Percentiles rank a stretch among this genome's conserved stretches.
Conservation (phyloP, 2,797 vertebrate genomes). For the Microchirus variegatus region DNA sequence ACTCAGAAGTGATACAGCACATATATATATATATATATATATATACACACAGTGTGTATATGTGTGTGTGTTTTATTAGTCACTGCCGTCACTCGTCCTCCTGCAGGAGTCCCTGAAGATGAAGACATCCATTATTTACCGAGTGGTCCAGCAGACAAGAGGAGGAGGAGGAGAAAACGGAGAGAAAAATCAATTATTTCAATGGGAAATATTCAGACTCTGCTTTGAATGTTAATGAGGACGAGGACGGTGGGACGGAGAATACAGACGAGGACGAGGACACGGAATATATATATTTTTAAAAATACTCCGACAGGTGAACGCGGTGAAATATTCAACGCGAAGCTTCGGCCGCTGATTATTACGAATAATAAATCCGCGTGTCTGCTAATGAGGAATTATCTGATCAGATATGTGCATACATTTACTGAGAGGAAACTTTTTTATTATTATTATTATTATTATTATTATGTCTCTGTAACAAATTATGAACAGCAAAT, state of each 20-base stretch:
- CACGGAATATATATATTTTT: not conserved
- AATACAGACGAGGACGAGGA: constrained; percentile 9
- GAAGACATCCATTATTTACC: constrained; percentile 80
- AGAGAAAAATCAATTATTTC: constrained; percentile 77
- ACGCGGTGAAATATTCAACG: not conserved
- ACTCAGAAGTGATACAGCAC: not conserved
- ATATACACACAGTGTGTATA: too few species aligned
- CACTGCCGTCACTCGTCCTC: constrained; percentile 59
- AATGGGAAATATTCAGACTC: constrained; percentile 69
- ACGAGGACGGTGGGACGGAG: constrained; percentile 4
- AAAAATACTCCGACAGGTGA: not conserved
- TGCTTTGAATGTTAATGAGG: constrained; percentile 65
- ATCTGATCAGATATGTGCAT: not conserved
- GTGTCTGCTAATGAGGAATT: not conserved
- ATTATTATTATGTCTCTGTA: too few species aligned
- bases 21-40: too few species aligned
- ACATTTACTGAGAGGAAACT: not conserved
- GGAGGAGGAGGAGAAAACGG: not conserved
- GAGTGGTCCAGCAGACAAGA: constrained; percentile 49
- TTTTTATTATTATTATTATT: too few species aligned
- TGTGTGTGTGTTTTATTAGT: constrained; percentile 46
- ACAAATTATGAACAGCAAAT: too few species aligned
- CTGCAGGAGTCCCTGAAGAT: constrained; percentile 64
- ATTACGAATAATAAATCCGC: not conserved
- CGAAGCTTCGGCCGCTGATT: not conserved